These are phyloP conservation scores for Tauraco hartlaubi DNA, from an alignment of 2,797 vertebrate species.

Conservation along the genomic window DNA sequence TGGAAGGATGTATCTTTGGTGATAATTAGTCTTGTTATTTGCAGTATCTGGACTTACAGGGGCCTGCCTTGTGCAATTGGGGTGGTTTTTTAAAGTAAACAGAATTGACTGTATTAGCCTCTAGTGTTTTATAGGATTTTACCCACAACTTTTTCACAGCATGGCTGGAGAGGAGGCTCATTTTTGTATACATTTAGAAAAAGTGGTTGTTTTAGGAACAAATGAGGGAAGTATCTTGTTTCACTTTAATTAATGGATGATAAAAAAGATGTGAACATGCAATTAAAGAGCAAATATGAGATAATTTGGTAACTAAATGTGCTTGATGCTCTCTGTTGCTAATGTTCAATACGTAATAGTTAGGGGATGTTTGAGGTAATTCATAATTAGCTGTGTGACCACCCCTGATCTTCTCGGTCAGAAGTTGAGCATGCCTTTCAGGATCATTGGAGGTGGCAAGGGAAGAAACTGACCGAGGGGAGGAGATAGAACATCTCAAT, in stretches of 20 bases:
- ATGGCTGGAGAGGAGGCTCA: not conserved
- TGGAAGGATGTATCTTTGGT: not conserved
- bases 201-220: not conserved
- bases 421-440: not conserved
- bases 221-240: not conserved
- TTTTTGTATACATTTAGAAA: not conserved
- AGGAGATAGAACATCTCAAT: too few relatives aligned
- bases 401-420: not conserved
- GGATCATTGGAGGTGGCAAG: not conserved
- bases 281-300: not conserved
- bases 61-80: not conserved
- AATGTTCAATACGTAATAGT: not conserved
- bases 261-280: not conserved
- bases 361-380: not conserved
- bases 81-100: not conserved
- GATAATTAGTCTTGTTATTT: not conserved
- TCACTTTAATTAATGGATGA: not conserved
- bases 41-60: not conserved
- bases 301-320: not conserved
- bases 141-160: not conserved
- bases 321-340: not conserved
- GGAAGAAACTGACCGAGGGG: not conserved
- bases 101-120: not conserved
- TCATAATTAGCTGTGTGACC: not conserved
- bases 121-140: not conserved